A percentile compares a stretch with the other conserved stretches of the same genome.
phyloP scores from a whole-genome alignment of 1,140 invertebrate genomes.

The Pogonognathellus flavescens region DNA sequence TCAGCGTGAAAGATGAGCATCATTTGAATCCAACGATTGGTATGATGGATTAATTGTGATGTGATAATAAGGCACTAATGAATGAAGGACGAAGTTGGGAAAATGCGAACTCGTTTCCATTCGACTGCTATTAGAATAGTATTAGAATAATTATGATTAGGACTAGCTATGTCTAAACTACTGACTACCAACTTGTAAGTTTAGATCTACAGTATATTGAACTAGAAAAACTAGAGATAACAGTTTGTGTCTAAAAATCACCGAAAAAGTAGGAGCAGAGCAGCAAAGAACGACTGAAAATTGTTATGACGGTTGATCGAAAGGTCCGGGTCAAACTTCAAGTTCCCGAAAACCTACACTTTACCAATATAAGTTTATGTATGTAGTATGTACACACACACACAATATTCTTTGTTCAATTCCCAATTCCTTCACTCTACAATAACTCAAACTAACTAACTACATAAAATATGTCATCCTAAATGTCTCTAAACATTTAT shows the following conservation, averaged over 20 bases:
- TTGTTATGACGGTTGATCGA: conserved; percentile 97
- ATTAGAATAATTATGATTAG: neutral
- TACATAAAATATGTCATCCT: too few species aligned
- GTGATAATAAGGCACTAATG: too few species aligned
- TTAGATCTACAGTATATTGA: neutral
- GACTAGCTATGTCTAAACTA: too few species aligned
- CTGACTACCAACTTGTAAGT: too few species aligned
- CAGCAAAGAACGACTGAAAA: conserved; percentile 94
- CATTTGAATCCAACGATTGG: too few species aligned
- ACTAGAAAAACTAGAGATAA: conserved; percentile 30
- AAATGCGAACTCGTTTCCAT: neutral
- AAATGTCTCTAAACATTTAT: too few species aligned
- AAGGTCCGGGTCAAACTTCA: conserved; percentile 87
- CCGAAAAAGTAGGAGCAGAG: conserved; percentile 94
- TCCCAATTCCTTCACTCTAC: neutral
- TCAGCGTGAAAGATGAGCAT: too few species aligned
- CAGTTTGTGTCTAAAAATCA: conserved; percentile 74
- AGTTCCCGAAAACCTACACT: conserved; percentile 90
- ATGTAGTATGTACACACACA: conserved; percentile 7
- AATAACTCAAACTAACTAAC: too few species aligned
- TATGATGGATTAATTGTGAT: too few species aligned
- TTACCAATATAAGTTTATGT: conserved; percentile 58
- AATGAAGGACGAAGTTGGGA: too few species aligned
- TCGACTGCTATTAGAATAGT: neutral
- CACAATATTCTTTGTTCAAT: neutral